Base-by-base conservation (phyloP, 2,113 vertebrate species). In the Chloropsis hardwickii region DNA sequence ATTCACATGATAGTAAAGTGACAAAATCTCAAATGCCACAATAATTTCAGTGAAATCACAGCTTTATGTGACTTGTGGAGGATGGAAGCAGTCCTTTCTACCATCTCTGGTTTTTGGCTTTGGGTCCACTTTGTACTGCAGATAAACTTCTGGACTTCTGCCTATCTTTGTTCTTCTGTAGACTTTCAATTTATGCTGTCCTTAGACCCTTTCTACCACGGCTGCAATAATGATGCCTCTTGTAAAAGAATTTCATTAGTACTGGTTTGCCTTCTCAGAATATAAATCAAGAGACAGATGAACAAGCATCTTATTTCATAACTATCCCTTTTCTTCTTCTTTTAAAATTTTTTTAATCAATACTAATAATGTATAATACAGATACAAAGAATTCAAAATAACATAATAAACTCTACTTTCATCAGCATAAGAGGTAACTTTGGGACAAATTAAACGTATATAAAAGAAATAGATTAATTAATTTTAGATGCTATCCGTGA, bases 1-100 rank as follows among this genome's bases (percentile, higher is more conserved):
- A 15, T 62, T 64, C 22, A 4, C 2, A 21, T 21, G 6, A 21
- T 11, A 39, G 2, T 33, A 66, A 44, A 66, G 39, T 14, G 14
- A 62, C 9, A 76, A 25, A 83, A 79, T 44, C 28, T 62, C 9
- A 48, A 79, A 76, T 40, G 4, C 1, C 16, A 19, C 7, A 23
- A 21, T 21, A 82, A 39, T 71, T 66, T 82, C 56, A 70, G 21
- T 6, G 17, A 78, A 65, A 82, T 24, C 11, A 1, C 28, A 35
- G 2, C 1, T 79, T 60, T 10, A 61, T 2, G 4, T 53, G 12
- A 1, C 9, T 61, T 5, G 0, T 47, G 23, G 15, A 70, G 4
- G 13, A 23, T 56, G 10, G 8, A 56, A 73, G 2, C 14, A 6
- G 15, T 60, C 21, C 9, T 22, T 81, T 65, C 10, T 15, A 28